These are phyloP conservation scores for Gambusia holbrooki DNA, from an alignment of 2,113 vertebrate species.

Conservation along the genomic window DNA sequence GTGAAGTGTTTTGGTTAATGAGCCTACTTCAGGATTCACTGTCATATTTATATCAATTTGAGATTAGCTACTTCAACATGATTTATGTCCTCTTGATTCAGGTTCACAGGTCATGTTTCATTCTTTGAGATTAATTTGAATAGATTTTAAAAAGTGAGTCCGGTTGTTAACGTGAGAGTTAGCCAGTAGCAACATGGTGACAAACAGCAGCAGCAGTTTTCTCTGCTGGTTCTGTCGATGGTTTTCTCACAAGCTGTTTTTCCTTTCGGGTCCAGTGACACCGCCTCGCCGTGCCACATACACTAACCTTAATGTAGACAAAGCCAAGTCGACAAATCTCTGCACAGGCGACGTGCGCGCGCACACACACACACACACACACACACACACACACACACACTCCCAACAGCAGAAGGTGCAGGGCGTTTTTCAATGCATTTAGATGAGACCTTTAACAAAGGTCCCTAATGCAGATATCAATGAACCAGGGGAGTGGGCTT, in stretches of 20 bases:
- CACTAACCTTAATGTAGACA: constrained; percentile 79
- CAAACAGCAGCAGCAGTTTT: constrained; percentile 23
- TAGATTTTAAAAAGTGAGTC: constrained; percentile 43
- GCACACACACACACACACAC: too few species aligned
- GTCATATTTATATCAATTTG: constrained; percentile 62
- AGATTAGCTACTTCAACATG: constrained; percentile 53
- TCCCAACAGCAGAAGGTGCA: constrained; percentile 71
- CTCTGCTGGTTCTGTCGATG: constrained; percentile 37
- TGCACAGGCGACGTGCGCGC: constrained; percentile 59
- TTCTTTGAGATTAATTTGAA: constrained; percentile 36
- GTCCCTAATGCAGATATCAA: constrained; percentile 85
- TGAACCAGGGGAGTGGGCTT: constrained; percentile 81
- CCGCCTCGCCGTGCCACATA: constrained; percentile 60
- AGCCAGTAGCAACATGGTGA: constrained; percentile 16
- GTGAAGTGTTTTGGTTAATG: constrained; percentile 76
- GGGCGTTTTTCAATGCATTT: constrained; percentile 85
- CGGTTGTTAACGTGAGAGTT: constrained; percentile 23
- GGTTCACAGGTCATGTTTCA: constrained; percentile 40
- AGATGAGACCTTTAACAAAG: constrained; percentile 87
- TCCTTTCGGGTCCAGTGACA: constrained; percentile 66
- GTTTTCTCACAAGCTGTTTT: constrained; percentile 35
- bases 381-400: constrained; percentile 34
- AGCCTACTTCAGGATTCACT: constrained; percentile 49
- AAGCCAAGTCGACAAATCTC: constrained; percentile 80
- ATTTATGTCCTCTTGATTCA: constrained; percentile 54